A percentile compares a stretch with the other conserved stretches of the same genome.
Conservation (phyloP, 2,888 invertebrate genomes). For the Mystacides longicornis region DNA sequence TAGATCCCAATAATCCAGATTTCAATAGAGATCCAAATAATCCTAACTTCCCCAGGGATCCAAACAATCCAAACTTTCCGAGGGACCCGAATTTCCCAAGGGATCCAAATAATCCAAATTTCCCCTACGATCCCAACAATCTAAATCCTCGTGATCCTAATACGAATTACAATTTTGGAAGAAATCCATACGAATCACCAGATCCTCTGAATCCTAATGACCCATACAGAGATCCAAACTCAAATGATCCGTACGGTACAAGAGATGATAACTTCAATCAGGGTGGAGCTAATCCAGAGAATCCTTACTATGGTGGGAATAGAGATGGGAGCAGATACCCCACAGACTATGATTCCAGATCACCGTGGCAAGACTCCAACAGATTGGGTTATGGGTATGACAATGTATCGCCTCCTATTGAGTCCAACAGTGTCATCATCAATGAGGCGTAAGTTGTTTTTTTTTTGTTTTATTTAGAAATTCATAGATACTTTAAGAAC, state of each 20-base stretch:
- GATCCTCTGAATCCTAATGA: conserved; percentile 7
- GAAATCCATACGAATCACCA: conserved; percentile 11
- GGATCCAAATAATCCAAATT: conserved; percentile 18
- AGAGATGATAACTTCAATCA: conserved; percentile 13
- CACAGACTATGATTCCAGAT: conserved; percentile 30
- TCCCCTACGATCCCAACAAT: conserved; percentile 12
- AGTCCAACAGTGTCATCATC: conserved; percentile 46
- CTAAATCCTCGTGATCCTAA: conserved; percentile 10
- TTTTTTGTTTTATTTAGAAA: too few species aligned
- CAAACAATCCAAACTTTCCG: conserved; percentile 14
- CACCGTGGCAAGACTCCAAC: conserved; percentile 25
- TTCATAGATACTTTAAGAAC: background rate
- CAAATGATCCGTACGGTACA: conserved; percentile 14
- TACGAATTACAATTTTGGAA: conserved; percentile 5
- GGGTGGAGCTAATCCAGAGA: conserved; percentile 14
- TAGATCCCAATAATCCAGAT: conserved; percentile 14
- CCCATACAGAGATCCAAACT: conserved; percentile 15
- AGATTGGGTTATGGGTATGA: conserved; percentile 34
- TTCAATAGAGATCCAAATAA: conserved; percentile 12
- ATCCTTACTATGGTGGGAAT: conserved; percentile 11
- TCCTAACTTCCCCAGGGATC: conserved; percentile 6
- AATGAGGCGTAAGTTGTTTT: conserved; percentile 53
- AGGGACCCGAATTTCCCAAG: conserved; percentile 14
- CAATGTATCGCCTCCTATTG: conserved; percentile 35
- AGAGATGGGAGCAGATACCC: conserved; percentile 9